phyloP scores from a whole-genome alignment of 35 echinoderm and acorn worm species.

The Ophioderma brevispina region DNA sequence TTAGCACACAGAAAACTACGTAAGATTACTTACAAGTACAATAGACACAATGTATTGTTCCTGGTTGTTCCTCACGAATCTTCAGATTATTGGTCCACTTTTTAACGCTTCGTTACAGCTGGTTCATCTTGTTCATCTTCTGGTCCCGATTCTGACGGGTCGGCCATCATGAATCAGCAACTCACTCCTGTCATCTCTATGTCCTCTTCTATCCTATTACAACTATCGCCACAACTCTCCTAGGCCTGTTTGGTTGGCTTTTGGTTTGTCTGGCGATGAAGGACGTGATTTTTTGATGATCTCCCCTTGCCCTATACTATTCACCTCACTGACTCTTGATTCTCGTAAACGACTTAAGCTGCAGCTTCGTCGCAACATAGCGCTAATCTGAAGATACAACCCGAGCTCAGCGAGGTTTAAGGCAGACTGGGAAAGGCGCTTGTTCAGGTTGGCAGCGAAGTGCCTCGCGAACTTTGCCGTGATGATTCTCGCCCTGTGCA shows the following conservation, averaged over 20 bases:
- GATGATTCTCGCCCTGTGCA: conserved; percentile 62
- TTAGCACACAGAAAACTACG: too few relatives aligned
- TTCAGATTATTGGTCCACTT: neutral
- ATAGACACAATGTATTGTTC: too few relatives aligned
- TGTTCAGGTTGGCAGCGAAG: conserved; percentile 88
- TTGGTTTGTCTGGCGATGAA: neutral
- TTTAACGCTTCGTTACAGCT: neutral
- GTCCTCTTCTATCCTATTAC: neutral
- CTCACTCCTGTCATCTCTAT: neutral
- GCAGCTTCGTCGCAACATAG: conserved; percentile 66
- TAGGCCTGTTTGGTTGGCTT: neutral
- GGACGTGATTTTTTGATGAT: neutral
- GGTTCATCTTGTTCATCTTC: neutral
- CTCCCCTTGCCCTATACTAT: neutral
- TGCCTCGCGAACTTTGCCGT: conserved; percentile 77
- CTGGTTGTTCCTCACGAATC: too few relatives aligned
- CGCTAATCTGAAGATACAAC: conserved; percentile 13
- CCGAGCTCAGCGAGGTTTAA: conserved; percentile 86
- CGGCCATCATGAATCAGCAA: neutral
- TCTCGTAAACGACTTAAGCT: conserved; percentile 71
- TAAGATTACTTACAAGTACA: too few relatives aligned
- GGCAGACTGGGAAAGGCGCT: conserved; percentile 83
- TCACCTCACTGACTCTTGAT: neutral
- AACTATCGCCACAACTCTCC: neutral
- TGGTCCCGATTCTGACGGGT: neutral